These are phyloP conservation scores for Synaphobranchus kaupii DNA, from an alignment of 2,797 vertebrate genomes.

Conservation along the genomic window DNA sequence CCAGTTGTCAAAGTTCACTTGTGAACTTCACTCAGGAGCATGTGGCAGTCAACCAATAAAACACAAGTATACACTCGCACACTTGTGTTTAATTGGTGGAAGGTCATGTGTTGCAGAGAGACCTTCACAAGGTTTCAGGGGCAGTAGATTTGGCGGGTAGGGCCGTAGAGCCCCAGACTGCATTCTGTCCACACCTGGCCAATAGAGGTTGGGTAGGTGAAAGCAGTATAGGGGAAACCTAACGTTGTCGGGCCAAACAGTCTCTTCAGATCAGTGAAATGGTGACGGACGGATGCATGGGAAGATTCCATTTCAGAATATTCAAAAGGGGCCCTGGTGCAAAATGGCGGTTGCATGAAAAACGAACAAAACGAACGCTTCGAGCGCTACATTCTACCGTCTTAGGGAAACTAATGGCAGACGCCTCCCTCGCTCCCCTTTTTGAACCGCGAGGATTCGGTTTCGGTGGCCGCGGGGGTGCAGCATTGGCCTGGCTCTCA, in stretches of 20 bases:
- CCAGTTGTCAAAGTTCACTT: neutral
- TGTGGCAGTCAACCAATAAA: too few species aligned
- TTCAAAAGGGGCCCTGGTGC: slow-evolving; percentile 61
- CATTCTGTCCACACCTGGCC: neutral
- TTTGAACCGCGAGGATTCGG: slow-evolving; percentile 62
- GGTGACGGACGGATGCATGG: neutral
- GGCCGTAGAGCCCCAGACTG: too few species aligned
- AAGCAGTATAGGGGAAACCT: neutral
- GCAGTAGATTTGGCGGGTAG: too few species aligned
- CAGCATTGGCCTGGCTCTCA: slow-evolving; percentile 53
- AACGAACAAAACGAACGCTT: slow-evolving; percentile 43
- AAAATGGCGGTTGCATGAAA: neutral
- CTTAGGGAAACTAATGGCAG: slow-evolving; percentile 53
- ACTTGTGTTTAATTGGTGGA: neutral
- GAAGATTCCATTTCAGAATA: slow-evolving; percentile 57
- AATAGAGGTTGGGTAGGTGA: neutral
- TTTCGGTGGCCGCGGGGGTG: slow-evolving; percentile 48
- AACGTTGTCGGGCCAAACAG: neutral
- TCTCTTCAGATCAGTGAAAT: neutral
- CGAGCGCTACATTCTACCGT: slow-evolving; percentile 31
- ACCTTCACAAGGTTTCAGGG: neutral
- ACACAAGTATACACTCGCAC: neutral
- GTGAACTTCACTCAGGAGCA: neutral
- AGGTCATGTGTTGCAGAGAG: too few species aligned
- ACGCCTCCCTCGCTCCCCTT: slow-evolving; percentile 53